Evolutionary conservation across 37 sponge, comb jelly and placozoan species (phyloP), one percentile per base, ranked within the genome.

Genomic region (Axinella damicornis): DNA sequence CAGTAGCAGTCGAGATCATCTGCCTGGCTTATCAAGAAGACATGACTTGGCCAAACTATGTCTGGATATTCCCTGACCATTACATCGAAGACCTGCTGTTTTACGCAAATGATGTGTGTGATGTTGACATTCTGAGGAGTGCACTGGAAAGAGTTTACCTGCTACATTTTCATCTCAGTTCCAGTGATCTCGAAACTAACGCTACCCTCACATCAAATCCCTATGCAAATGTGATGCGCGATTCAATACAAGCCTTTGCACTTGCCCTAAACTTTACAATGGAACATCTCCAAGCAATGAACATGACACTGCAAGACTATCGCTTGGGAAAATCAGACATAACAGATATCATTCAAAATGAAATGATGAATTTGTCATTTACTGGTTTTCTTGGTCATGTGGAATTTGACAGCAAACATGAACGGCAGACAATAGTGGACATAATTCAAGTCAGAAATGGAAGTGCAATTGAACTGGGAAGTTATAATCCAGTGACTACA

Each of bases 201-300:
- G n/a, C 11, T 19, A 69, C 35, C 18, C 46, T 6, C 73, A 5
- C 30, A 15, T 35, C 53, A n/a, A 72, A 72, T 24, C 54, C 38
- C 25, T 72, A 52, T 41, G 73, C 73, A 2, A 72, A 72, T 22
- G 52, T 77, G 17, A 2, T 77, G 27, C 34, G 63, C 22, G 78
- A 77, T 33, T 61, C 78, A 38, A 52, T 77, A 25, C 63, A 65
- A 65, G 52, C 65, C n/a, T 63, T 77, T 62, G 78, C 65, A 33
- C 21, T 39, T 4, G 59, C 78, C 13, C 40, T 77, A 2, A 63
- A 77, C 39, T 15, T 14, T 9, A 63, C 78, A 21, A 14, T 63
- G 34, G 18, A 22, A 13, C 12, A 16, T 13, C 20, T 65, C 16
- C 64, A 58, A 25, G 52, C n/a, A 40, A n/a, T n/a, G n/a, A n/a